Evolutionary conservation across 1,140 invertebrate genomes (phyloP), one percentile per base, ranked within the genome.

Genomic region (Proales similis): DNA sequence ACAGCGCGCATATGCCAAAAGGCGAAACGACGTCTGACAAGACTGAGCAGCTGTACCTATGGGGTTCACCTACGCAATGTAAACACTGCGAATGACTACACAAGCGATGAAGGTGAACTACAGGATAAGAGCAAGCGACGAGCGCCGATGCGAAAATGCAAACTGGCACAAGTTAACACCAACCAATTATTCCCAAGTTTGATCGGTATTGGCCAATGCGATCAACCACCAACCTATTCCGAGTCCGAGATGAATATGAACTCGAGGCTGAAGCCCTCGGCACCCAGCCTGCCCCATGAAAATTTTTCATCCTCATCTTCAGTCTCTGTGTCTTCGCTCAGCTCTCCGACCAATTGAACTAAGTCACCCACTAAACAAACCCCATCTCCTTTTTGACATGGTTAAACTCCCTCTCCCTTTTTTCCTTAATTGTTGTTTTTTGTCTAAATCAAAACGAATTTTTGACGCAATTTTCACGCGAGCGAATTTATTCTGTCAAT

Each of bases 181-280:
- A n/a, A 39, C 4, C 39, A 42, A 38, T 14, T 57, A n/a, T 57
- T 42, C 32, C 51, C 51, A 14, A 19, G 20, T 24, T 57, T 57
- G 24, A 42, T 30, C 20, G 20, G 22, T 2, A 57, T 57, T 11
- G 32, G 9, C 30, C 36, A 57, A 43, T 36, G 45, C 38, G 48
- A 53, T 42, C 51, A 36, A 24, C 51, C 51, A 1, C 51, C 51
- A 26, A 57, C 51, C 9, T 57, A 57, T 19, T 57, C 51, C 7
- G 51, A 57, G 29, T 57, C 51, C 9, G 51, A 57, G 32, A 42
- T 36, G 33, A 36, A 36, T 36, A 36, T 9, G 33, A 36, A 36
- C 14, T 36, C 9, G 14, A 14, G 14, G 9, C 33, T 36, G 9
- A 36, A 9, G 9, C 9, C 14, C 14, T 36, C 33, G 14, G 14